A percentile compares a stretch with the other conserved stretches of the same genome.
These are phyloP conservation scores for Trichogramma evanescens DNA, from an alignment of 2,888 invertebrate genomes.

Conservation along the genomic window DNA sequence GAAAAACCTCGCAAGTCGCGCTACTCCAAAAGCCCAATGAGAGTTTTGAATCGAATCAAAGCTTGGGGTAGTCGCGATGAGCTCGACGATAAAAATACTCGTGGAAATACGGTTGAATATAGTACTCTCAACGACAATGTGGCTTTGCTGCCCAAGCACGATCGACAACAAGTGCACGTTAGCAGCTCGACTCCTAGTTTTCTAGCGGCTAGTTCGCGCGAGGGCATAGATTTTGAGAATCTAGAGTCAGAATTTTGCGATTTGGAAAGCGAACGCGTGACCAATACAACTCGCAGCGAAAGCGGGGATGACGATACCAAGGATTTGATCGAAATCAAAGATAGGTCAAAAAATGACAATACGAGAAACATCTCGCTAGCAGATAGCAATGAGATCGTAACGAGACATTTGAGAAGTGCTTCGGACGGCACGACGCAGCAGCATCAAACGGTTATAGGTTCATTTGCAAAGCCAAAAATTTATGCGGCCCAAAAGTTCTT, in stretches of 20 bases:
- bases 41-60: constrained; percentile 39
- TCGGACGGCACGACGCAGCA: constrained; percentile 8
- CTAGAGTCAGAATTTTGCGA: constrained; percentile 39
- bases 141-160: constrained; percentile 31
- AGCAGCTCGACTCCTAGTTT: constrained; percentile 32
- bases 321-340: constrained; percentile 14
- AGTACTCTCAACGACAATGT: constrained; percentile 35
- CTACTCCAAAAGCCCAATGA: constrained; percentile 40
- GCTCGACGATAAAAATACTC: constrained; percentile 31
- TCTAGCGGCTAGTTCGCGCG: constrained; percentile 40
- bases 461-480: constrained; percentile 17
- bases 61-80: constrained; percentile 43
- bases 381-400: too few relatives aligned
- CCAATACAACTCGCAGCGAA: neutral
- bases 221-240: constrained; percentile 44
- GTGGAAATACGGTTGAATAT: constrained; percentile 34
- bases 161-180: neutral
- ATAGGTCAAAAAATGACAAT: neutral
- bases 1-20: constrained; percentile 37
- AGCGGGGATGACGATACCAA: constrained; percentile 19
- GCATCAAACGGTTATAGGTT: constrained; percentile 5
- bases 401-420: neutral
- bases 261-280: constrained; percentile 33
- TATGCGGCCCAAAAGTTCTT: constrained; percentile 18
- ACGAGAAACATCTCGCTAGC: too few relatives aligned